Evolutionary conservation across 2,888 invertebrate species (phyloP).

Genomic region (Anorthoa munda): DNA sequence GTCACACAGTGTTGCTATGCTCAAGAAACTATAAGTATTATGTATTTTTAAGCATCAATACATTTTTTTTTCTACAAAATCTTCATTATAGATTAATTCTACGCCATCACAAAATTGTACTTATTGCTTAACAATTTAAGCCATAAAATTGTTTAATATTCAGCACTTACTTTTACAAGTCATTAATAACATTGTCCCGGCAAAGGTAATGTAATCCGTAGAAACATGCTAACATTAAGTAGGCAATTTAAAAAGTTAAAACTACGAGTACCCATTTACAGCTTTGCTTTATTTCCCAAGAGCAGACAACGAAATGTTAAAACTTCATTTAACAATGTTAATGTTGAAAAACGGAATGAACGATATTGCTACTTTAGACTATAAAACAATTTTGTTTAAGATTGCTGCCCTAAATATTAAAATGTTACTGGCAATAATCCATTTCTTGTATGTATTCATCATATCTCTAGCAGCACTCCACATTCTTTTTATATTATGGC

Average conservation of each 20-base stretch:
- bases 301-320: constrained; percentile 12
- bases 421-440: too few species aligned
- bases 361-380: too few species aligned
- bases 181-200: neutral
- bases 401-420: too few species aligned
- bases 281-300: constrained; percentile 1
- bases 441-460: too few species aligned
- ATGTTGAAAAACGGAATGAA: too few species aligned
- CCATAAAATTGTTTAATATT: neutral
- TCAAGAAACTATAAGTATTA: too few species aligned
- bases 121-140: neutral
- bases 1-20: neutral
- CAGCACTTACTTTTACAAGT: too few species aligned
- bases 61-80: neutral
- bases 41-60: neutral
- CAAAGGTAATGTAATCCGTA: neutral
- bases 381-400: too few species aligned
- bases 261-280: neutral
- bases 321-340: constrained; percentile 7
- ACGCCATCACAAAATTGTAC: neutral
- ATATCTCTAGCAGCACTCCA: too few species aligned
- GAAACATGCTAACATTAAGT: neutral
- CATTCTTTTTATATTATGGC: too few species aligned
- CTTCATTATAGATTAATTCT: neutral
- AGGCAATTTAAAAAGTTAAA: constrained; percentile 1